Evolutionary conservation across 2,888 invertebrate genomes (phyloP), one percentile per base, ranked within the genome.

Genomic region (Cheilosia scutellata): DNA sequence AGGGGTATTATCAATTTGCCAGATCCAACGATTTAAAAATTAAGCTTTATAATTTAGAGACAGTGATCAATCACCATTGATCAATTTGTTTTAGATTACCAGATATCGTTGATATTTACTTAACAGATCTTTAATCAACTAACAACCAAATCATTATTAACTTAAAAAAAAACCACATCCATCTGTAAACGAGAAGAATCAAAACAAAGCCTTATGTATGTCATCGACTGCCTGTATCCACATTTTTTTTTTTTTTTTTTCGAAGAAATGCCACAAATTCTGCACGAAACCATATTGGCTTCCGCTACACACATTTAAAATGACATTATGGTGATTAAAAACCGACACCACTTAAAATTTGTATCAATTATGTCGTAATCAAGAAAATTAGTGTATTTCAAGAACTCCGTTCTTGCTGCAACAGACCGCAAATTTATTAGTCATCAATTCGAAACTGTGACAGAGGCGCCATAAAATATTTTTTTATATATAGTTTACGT

Each of bases 391-490:
- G 37, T 37, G 25, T 58, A 62, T 58, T 29, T 60, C 27, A 20
- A 58, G 58, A 60, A 20, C 51, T 25, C 27, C 27, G 29, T 16
- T 29, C 40, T 62, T 42, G 20, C 25, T 20, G 42, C 16, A 66
- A 27, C 31, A 16, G 37, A 62, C 53, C 62, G 44, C 68, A 77
- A 62, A 77, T 62, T 76, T 66, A 68, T 77, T 77, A 70, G 47
- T 77, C 77, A 77, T 70, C 68, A 77, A 68, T 62, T 70, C 62
- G 42, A 44, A 53, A 29, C 31, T 27, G 53, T 53, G 60, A 68
- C 68, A 47, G 68, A 62, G 76, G 68, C 77, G 77, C 77, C 77
- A 62, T 42, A 27, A 68, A 68, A 60, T 60, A 16, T 53, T 29
- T 57, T 57, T 44, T 27, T 20, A 27, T 20, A 6, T 51, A 33